Evolutionary conservation across 53 echinoderm and acorn worm species (phyloP).

Genomic region (Echinarachnius parma): DNA sequence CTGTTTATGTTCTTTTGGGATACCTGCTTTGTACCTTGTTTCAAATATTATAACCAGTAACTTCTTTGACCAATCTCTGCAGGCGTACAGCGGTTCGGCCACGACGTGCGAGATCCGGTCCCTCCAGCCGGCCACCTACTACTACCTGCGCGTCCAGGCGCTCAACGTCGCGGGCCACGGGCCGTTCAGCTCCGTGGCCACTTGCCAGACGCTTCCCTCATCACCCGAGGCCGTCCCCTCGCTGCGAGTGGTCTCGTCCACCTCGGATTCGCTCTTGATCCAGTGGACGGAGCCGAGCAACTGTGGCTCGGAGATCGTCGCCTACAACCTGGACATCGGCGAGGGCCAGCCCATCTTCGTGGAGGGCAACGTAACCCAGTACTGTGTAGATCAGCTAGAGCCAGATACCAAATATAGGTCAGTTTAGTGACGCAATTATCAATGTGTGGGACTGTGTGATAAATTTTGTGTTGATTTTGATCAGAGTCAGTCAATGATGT

Average conservation of each 20-base stretch:
- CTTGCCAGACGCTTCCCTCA: conserved; percentile 86
- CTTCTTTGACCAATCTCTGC: no score
- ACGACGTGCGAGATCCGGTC: conserved; percentile 80
- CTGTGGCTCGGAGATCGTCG: conserved; percentile 88
- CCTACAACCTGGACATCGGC: conserved; percentile 96
- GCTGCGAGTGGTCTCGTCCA: conserved; percentile 83
- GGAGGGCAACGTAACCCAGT: conserved; percentile 84
- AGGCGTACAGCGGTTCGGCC: conserved; percentile 88
- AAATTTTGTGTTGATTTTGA: no score
- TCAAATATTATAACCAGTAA: no score
- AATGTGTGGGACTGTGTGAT: no score
- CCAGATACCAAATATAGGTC: conserved; percentile 99
- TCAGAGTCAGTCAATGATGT: no score
- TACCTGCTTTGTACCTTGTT: neutral
- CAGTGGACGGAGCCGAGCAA: conserved; percentile 94
- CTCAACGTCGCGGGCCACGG: conserved; percentile 92
- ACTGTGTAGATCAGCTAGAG: conserved; percentile 87
- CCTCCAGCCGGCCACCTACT: conserved; percentile 90
- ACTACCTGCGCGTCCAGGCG: conserved; percentile 98
- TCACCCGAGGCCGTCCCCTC: conserved; percentile 93
- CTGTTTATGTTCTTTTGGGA: no score
- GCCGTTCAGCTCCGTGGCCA: conserved; percentile 86
- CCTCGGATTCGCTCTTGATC: conserved; percentile 85
- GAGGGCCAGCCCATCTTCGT: conserved; percentile 73
- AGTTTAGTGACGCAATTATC: no score